Conservation (phyloP, 2,113 vertebrate species). For the Ciconia maguari region DNA sequence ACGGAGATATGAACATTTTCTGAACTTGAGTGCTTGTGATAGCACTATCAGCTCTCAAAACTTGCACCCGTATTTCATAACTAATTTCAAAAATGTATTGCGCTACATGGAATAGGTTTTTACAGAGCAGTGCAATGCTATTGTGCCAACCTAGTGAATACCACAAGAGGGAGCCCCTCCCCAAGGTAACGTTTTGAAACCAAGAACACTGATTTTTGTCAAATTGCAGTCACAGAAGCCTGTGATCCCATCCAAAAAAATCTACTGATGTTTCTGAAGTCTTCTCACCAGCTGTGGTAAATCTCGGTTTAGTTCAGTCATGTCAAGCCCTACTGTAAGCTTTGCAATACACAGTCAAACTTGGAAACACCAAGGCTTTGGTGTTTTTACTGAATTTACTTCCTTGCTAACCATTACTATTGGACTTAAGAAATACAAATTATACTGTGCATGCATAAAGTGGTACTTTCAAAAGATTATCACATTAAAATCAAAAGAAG, state of each 20-base stretch:
- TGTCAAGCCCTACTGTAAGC: rapidly evolving
- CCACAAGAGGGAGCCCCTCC: slow-evolving; percentile 1
- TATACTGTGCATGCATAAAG: background rate
- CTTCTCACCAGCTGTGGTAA: too few relatives aligned
- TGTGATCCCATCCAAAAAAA: too few relatives aligned
- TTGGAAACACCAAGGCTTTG: background rate
- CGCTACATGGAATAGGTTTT: rapidly evolving
- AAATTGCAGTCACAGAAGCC: too few relatives aligned
- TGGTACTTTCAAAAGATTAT: background rate
- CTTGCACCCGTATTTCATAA: background rate
- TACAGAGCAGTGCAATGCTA: rapidly evolving
- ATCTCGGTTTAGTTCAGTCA: rapidly evolving
- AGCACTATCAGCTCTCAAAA: background rate
- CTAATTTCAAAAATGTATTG: background rate
- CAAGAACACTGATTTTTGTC: background rate
- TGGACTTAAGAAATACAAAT: rapidly evolving
- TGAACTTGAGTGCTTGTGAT: background rate
- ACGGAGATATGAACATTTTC: rapidly evolving
- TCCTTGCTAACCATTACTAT: background rate
- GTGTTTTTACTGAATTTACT: background rate
- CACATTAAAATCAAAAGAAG: background rate
- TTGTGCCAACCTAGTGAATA: rapidly evolving
- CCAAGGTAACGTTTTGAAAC: background rate
- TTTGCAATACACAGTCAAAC: background rate
- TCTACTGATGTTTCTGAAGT: background rate